Evolutionary conservation across 2,113 vertebrate genomes (phyloP), one percentile per base, ranked within the genome.

Genomic region (Elephas maximus): DNA sequence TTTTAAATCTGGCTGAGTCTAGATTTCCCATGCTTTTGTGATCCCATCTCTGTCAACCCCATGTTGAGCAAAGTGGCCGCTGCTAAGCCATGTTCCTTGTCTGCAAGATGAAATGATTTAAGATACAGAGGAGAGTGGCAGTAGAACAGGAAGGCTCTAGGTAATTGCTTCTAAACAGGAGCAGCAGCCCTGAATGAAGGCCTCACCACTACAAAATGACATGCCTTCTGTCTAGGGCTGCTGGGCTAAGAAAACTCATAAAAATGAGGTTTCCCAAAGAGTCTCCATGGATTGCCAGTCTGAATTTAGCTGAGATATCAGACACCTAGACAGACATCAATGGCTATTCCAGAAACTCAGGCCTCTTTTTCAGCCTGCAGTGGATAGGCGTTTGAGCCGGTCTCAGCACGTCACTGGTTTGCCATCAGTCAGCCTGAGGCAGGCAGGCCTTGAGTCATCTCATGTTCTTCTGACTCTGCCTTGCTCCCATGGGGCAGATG

Each of bases 81-180:
- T n/a, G 51, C 30, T 65, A 67, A 88, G 81, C 82, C 53, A 11
- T 41, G 71, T 95, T 81, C 33, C 53, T 78, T 83, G 87, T 79
- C 80, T 95, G 12, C 8, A 73, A 91, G 86, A 95, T 23, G n/a
- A 90, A 73, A 33, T 45, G 23, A 91, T 65, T 94, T 76, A 82
- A 79, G 33, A 23, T 6, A 0, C 26, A 1, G 73, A 78, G 69
- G 45, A 67, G 63, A 74, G 26, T 41, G 45, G 48, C 77, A 10
- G 15, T 53, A 37, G 60, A 57, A 23, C 63, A 51, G 79, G 78
- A 14, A 71, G 65, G 65, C 51, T 74, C 26, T 24, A 73, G 53
- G 24, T 9, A 20, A 33, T 21, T 90, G 85, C 60, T 67, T 85
- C 33, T 69, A 53, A 80, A 78, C 12, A 86, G 91, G 37, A 80